phyloP scores from a whole-genome alignment of 2,797 vertebrate species.

The Fistularia tabacaria region DNA sequence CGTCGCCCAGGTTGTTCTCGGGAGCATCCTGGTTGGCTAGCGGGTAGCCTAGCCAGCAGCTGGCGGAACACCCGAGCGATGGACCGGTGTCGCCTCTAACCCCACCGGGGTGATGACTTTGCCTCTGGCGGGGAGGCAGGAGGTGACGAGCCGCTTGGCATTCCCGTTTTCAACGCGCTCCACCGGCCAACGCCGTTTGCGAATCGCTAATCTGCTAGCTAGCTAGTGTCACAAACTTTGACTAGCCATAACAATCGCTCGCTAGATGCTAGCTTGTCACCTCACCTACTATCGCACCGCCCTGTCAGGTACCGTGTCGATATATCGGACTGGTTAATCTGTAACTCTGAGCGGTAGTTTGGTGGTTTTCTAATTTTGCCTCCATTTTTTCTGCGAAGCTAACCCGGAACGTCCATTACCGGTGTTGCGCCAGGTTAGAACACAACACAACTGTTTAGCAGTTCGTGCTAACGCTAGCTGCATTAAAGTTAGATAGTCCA shows the following conservation, averaged over 20 bases:
- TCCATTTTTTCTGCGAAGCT: no score
- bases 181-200: slow-evolving; percentile 7
- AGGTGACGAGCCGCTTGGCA: slow-evolving; percentile 8
- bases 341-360: no score
- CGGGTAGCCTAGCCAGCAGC: slow-evolving; percentile 42
- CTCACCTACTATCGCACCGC: slow-evolving; percentile 7
- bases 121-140: slow-evolving; percentile 19
- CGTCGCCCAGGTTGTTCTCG: slow-evolving; percentile 68
- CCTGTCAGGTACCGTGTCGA: slow-evolving; percentile 1
- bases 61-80: slow-evolving; percentile 4
- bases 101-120: slow-evolving; percentile 8
- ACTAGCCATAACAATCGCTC: slow-evolving; percentile 41
- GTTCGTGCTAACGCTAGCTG: slow-evolving; percentile 49
- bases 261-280: slow-evolving; percentile 30
- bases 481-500: slow-evolving; percentile 12
- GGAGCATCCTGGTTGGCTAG: slow-evolving; percentile 65
- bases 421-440: no score
- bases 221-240: slow-evolving; percentile 67
- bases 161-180: slow-evolving; percentile 7
- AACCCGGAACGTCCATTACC: no score
- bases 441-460: slow-evolving; percentile 4
- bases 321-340: no score
- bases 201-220: slow-evolving; percentile 42
- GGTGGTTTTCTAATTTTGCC: no score
- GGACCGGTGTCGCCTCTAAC: background rate